These are phyloP conservation scores for Silurus aristotelis DNA, from an alignment of 2,797 vertebrate genomes.

Conservation along the genomic window DNA sequence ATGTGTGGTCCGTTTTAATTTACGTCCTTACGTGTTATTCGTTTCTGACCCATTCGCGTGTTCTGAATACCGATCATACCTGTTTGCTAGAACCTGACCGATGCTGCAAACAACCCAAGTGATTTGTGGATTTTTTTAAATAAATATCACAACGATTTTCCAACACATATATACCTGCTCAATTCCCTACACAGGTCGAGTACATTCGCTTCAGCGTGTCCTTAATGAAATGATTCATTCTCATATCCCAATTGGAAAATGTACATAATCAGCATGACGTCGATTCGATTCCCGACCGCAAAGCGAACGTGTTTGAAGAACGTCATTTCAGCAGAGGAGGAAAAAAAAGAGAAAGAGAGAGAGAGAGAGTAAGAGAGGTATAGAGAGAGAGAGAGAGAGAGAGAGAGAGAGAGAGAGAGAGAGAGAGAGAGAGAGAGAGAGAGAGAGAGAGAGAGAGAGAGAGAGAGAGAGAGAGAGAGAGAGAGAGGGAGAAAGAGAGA, in stretches of 20 bases:
- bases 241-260: background rate
- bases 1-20: background rate
- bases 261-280: background rate
- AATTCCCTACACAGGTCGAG: background rate
- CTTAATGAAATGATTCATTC: slow-evolving; percentile 1
- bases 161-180: background rate
- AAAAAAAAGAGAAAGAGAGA: background rate
- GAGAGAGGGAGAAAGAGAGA: background rate
- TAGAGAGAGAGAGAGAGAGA: background rate
- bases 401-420: background rate
- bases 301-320: background rate
- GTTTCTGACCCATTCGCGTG: background rate
- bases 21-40: background rate
- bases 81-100: background rate
- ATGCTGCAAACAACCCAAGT: too few relatives aligned
- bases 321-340: background rate
- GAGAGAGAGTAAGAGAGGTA: background rate
- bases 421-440: background rate
- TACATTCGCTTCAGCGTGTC: background rate
- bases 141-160: background rate
- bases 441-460: too few relatives aligned
- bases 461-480: background rate
- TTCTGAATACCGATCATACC: background rate
- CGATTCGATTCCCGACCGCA: background rate
- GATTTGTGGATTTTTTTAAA: background rate